These are phyloP conservation scores for Pogona vitticeps DNA, from an alignment of 2,113 vertebrate genomes.

Conservation along the genomic window DNA sequence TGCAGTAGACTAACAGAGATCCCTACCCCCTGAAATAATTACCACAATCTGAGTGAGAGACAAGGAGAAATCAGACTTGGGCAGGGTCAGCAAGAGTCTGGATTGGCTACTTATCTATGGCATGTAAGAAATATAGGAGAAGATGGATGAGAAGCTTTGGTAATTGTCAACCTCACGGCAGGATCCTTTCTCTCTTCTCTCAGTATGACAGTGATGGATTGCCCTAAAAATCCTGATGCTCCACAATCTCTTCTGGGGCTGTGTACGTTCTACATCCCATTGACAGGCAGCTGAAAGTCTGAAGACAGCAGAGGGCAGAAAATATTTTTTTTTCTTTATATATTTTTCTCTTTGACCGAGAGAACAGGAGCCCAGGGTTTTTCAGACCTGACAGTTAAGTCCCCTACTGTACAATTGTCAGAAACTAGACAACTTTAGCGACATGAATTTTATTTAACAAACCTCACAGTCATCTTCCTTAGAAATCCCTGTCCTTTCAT, in stretches of 20 bases:
- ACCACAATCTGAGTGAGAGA: neutral
- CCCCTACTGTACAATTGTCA: neutral
- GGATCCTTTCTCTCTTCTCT: neutral
- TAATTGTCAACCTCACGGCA: slow-evolving; percentile 1
- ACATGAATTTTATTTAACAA: neutral
- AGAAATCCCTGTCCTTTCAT: neutral
- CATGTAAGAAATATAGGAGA: slow-evolving; percentile 25
- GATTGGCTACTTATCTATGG: neutral
- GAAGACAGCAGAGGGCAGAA: neutral
- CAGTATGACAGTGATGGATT: slow-evolving; percentile 36
- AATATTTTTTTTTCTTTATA: slow-evolving; percentile 13
- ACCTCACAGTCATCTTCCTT: neutral
- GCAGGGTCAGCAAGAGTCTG: slow-evolving; percentile 22
- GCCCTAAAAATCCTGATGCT: slow-evolving; percentile 1
- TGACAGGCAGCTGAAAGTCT: slow-evolving; percentile 2
- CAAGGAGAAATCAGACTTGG: neutral
- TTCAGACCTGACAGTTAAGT: neutral
- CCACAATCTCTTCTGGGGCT: neutral
- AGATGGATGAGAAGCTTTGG: slow-evolving; percentile 21
- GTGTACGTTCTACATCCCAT: slow-evolving; percentile 1
- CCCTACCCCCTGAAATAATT: slow-evolving; percentile 1
- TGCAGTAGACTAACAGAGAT: no score
- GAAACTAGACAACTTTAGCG: neutral
- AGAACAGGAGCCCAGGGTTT: neutral
- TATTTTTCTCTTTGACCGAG: neutral